Evolutionary conservation across 1,140 invertebrate species (phyloP).

Genomic region (Acromyrmex heyeri): DNA sequence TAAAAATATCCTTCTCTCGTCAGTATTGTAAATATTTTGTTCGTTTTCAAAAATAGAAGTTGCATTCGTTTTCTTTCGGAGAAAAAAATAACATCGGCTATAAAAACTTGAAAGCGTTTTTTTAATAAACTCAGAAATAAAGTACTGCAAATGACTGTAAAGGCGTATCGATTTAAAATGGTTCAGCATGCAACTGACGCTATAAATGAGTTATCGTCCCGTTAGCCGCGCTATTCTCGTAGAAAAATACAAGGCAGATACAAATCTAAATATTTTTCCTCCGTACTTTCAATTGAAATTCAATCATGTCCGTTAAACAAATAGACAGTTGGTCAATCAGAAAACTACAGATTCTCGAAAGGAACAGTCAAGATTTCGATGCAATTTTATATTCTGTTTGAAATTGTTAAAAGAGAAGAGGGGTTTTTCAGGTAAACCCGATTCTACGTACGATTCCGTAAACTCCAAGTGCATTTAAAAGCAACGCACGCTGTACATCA

Average conservation of each 20-base stretch:
- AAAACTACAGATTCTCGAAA: background rate
- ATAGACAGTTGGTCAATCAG: background rate
- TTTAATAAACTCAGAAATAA: constrained; percentile 44
- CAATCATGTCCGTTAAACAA: background rate
- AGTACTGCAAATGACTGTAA: background rate
- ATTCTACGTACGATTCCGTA: background rate
- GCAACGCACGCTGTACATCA: background rate
- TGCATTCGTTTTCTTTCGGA: background rate
- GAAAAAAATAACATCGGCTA: constrained; percentile 30
- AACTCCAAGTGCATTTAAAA: constrained; percentile 13
- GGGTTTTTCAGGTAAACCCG: background rate
- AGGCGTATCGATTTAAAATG: constrained; percentile 48
- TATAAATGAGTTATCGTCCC: constrained; percentile 39
- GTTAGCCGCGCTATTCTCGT: constrained; percentile 3
- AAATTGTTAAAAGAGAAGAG: background rate
- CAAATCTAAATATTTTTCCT: background rate
- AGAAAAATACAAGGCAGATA: constrained; percentile 1
- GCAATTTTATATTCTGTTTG: background rate
- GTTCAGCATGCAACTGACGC: constrained; percentile 8
- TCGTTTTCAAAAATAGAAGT: constrained; percentile 11
- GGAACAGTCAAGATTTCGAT: constrained; percentile 1
- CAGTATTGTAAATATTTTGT: background rate
- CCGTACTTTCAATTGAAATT: background rate
- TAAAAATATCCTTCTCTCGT: background rate
- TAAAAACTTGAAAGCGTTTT: background rate